Conservation (phyloP, 2,797 vertebrate genomes). For the Fratercula arctica region DNA sequence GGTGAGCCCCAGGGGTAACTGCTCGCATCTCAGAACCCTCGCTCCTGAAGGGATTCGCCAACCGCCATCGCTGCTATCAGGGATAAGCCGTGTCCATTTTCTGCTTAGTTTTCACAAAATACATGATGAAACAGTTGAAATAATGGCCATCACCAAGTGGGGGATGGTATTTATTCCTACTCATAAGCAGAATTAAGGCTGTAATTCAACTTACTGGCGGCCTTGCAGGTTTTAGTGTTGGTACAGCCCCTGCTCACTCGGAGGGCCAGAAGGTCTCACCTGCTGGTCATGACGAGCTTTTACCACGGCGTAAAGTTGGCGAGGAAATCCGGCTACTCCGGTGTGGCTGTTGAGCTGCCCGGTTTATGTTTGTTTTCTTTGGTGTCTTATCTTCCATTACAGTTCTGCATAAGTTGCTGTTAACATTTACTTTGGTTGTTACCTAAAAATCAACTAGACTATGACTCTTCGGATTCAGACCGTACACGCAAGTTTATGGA, state of each 20-base stretch:
- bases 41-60: not conserved
- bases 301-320: fast-evolving
- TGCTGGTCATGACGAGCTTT: too few relatives aligned
- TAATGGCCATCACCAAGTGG: not conserved
- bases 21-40: not conserved
- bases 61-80: fast-evolving
- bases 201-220: not conserved
- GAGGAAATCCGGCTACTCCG: fast-evolving
- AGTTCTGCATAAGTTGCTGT: not conserved
- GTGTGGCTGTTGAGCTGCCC: not conserved
- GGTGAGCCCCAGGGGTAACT: not conserved
- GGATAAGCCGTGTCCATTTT: not conserved
- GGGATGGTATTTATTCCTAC: not conserved
- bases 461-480: not conserved
- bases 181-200: not conserved
- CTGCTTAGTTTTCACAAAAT: not conserved
- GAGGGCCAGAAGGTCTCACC: not conserved
- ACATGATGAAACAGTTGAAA: not conserved
- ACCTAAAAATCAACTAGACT: not conserved
- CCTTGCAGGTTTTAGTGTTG: not conserved
- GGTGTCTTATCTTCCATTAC: not conserved
- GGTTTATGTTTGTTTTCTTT: not conserved
- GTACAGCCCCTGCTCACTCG: not conserved
- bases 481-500: fast-evolving
- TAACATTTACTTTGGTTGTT: not conserved